Evolutionary conservation across 2,113 vertebrate species (phyloP), one percentile per base, ranked within the genome.

Genomic region (Pterocles burchelli): DNA sequence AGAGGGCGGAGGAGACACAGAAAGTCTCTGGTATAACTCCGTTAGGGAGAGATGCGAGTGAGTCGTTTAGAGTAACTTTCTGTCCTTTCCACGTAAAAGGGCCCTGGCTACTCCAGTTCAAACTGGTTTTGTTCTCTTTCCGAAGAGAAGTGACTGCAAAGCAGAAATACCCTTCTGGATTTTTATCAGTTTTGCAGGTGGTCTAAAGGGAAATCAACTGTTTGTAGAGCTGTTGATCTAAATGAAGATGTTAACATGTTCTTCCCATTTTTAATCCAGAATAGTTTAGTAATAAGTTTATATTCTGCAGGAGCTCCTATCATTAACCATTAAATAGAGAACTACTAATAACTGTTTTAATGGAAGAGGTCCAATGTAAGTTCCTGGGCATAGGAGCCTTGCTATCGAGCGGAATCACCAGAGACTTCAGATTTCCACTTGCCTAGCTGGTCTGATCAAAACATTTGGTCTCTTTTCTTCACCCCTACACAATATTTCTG

Each of bases 1-100:
- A 96, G 96, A 96, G 97, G 97, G 97, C 97, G 90, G 57, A 94
- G 87, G 82, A 96, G 89, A 72, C 78, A 85, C 46, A 84, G 76
- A 88, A 96, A 95, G 93, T 46, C 38, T 55, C 15, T 10, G 12
- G 5, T 43, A 22, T 28, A 59, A 67, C 72, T 93, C 66, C 1
- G 54, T 87, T 73, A 38, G 21, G 49, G 33, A 45, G 58, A 78
- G 20, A 5, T 29, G 29, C 8, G 54, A 77, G 58, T 4, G 29
- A 78, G 65, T 71, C 28, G 15, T 85, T 85, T n/a, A 76, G 22
- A 79, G 24, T 12, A 74, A 67, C 67, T 79, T 95, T 38, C 54
- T 29, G 13, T 68, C 48, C 24, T 58, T 92, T 83, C 86, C 5
- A 4, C 14, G 6, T 54, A 36, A 63, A 57, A 67, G 11, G 4